These are phyloP conservation scores for Chironomus striatipennis DNA, from an alignment of 1,140 invertebrate species.

Conservation along the genomic window DNA sequence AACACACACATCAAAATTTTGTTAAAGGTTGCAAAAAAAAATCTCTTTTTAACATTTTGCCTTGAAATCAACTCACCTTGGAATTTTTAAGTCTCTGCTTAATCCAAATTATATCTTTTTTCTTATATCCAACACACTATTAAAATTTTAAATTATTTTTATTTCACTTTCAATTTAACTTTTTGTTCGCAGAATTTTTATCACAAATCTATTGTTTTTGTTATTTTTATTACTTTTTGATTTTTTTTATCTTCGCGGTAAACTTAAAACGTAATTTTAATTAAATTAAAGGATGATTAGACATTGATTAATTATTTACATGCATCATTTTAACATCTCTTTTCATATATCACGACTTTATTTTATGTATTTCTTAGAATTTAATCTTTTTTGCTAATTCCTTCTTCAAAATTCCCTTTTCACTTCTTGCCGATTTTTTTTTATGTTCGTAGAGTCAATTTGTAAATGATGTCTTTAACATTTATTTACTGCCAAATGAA, in stretches of 20 bases:
- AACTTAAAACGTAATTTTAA: background rate
- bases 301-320: no score
- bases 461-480: no score
- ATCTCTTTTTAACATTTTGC: background rate
- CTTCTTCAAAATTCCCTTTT: no score
- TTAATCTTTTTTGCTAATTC: no score
- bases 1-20: background rate
- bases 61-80: conserved; percentile 12
- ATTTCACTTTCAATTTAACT: background rate
- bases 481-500: no score
- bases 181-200: background rate
- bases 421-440: no score
- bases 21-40: background rate
- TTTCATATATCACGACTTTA: no score
- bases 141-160: background rate
- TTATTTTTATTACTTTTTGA: background rate
- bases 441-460: no score
- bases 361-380: no score
- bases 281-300: no score
- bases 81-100: background rate
- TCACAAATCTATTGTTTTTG: conserved; percentile 3
- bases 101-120: background rate
- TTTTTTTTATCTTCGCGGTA: background rate
- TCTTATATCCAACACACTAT: background rate
- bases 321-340: no score